Evolutionary conservation across 2,113 vertebrate species (phyloP).

Genomic region (Etheostoma cragini): DNA sequence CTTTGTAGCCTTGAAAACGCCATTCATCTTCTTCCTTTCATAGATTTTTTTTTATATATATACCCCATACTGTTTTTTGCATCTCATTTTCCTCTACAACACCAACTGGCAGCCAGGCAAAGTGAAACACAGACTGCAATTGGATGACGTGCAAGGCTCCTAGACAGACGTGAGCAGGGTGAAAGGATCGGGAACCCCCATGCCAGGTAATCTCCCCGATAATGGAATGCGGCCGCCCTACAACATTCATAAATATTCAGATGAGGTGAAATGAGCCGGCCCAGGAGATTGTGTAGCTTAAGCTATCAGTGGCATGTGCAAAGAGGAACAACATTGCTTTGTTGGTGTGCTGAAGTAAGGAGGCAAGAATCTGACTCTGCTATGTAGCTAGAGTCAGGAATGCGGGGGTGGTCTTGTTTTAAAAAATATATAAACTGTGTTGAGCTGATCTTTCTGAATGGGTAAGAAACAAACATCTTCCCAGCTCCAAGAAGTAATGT

Average conservation of each 20-base stretch:
- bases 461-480: constrained; percentile 57
- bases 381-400: constrained; percentile 30
- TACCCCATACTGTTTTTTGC: constrained; percentile 26
- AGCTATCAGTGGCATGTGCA: constrained; percentile 42
- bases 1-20: constrained; percentile 67
- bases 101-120: constrained; percentile 37
- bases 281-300: constrained; percentile 51
- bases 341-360: constrained; percentile 22
- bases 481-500: constrained; percentile 38
- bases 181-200: constrained; percentile 59
- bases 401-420: constrained; percentile 40
- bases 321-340: constrained; percentile 26
- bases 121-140: constrained; percentile 53
- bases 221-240: constrained; percentile 76
- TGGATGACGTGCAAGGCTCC: constrained; percentile 58
- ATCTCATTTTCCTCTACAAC: constrained; percentile 63
- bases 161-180: constrained; percentile 56
- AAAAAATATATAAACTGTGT: constrained; percentile 51
- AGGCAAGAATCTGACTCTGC: constrained; percentile 26
- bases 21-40: constrained; percentile 59
- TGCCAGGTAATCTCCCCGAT: constrained; percentile 66
- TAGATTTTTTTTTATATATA: constrained; percentile 43
- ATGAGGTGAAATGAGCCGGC: constrained; percentile 59
- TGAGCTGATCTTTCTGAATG: constrained; percentile 31
- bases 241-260: constrained; percentile 81